Conservation (phyloP, 2,113 vertebrate species). For the Syngnathoides biaculeatus region DNA sequence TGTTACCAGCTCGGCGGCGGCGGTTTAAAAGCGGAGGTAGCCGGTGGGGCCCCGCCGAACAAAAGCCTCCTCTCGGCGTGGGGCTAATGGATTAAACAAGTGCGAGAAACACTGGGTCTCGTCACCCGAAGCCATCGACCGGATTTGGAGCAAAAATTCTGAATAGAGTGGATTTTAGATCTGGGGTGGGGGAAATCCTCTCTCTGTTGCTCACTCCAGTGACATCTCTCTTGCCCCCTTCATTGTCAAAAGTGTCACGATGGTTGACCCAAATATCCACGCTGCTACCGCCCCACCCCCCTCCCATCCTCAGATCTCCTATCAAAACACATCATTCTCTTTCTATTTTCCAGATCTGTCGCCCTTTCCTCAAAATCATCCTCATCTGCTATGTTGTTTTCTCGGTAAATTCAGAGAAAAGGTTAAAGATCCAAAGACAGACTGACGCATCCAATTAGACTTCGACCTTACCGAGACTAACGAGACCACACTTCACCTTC, state of each 20-base stretch:
- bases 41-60: constrained; percentile 45
- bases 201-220: constrained; percentile 4
- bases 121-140: background rate
- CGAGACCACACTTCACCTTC: too few relatives aligned
- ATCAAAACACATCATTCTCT: constrained; percentile 42
- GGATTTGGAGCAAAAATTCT: constrained; percentile 5
- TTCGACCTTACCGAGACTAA: too few relatives aligned
- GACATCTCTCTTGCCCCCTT: constrained; percentile 10
- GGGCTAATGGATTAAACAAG: constrained; percentile 67
- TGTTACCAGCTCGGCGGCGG: background rate
- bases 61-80: constrained; percentile 59
- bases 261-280: constrained; percentile 66
- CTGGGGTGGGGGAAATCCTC: background rate
- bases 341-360: constrained; percentile 38
- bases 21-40: constrained; percentile 16
- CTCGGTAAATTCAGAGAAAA: background rate
- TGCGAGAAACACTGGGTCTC: constrained; percentile 47
- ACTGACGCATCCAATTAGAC: too few relatives aligned
- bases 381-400: background rate
- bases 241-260: constrained; percentile 42
- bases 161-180: constrained; percentile 5
- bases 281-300: constrained; percentile 27
- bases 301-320: constrained; percentile 36
- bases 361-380: constrained; percentile 3
- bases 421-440: too few relatives aligned